Evolutionary conservation across 1,140 invertebrate species (phyloP), one percentile per base, ranked within the genome.

Genomic region (Triops longicaudatus): DNA sequence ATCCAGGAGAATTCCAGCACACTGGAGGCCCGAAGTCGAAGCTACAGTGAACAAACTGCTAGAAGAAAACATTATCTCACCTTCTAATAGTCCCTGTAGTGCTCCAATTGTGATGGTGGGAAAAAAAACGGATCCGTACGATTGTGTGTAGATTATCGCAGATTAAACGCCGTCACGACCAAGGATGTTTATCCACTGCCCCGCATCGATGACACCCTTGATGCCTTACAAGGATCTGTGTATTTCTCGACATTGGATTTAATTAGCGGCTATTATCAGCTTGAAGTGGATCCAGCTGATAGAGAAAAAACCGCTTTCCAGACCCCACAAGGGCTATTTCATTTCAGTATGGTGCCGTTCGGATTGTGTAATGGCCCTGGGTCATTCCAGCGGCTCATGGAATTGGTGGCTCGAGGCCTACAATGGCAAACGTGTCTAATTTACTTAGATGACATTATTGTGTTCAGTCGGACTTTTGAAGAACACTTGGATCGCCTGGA

Each of bases 141-240:
- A 14, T 86, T 87, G 74, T 87, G 87, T 81, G 79, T 88, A 0
- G 86, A 89, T 79, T 88, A 84, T 79, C 79, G 86, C 7, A 27
- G 74, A 14, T 78, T 87, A 1, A 87, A 87, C 80, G 14, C 28
- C 0, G 76, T 82, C 1, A 85, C 83, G 0, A 78, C 73, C 9
- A 78, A 79, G 74, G 84, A 86, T 73, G 44, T 75, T n/a, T 89
- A 85, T 81, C 87, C 87, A 5, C 80, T 90, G n/a, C n/a, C n/a
- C n/a, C n/a, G n/a, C n/a, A n/a, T n/a, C n/a, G n/a, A n/a, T n/a
- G n/a, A n/a, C n/a, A 14, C 82, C 26, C 78, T 88, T 6, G 82
- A 85, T 75, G 79, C 80, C 37, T 76, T 88, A 76, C 81, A 82
- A 7, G 81, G 82, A 9, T 79, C 81, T 9, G 80, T 81, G 73